Evolutionary conservation across 2,113 vertebrate genomes (phyloP).

Genomic region (Nibea coibor): DNA sequence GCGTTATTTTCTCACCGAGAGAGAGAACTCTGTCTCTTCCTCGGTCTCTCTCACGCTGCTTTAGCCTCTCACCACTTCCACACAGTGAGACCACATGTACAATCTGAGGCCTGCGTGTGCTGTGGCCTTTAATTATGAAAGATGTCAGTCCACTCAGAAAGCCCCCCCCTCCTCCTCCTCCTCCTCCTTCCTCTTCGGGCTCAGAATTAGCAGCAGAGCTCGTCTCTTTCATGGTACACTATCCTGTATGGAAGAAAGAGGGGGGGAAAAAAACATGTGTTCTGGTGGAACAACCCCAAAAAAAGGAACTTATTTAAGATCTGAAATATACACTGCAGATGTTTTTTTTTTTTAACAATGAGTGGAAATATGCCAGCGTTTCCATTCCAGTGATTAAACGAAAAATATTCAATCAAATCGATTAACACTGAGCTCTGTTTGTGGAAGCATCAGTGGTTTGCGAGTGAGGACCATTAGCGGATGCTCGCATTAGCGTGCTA

Average conservation of each 20-base stretch:
- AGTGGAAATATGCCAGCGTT: slow-evolving; percentile 11
- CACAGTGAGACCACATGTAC: slow-evolving; percentile 67
- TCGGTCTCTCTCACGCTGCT: slow-evolving; percentile 18
- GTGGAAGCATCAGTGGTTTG: slow-evolving; percentile 29
- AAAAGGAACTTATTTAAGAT: slow-evolving; percentile 39
- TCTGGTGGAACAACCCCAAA: slow-evolving; percentile 32
- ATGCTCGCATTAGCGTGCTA: slow-evolving; percentile 7
- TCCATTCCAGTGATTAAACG: slow-evolving; percentile 17
- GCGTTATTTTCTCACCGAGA: not conserved
- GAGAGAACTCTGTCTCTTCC: slow-evolving; percentile 20
- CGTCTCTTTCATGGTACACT: slow-evolving; percentile 53
- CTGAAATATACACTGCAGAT: slow-evolving; percentile 34
- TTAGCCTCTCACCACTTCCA: slow-evolving; percentile 45
- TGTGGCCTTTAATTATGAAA: slow-evolving; percentile 75
- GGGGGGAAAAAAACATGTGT: slow-evolving; percentile 33
- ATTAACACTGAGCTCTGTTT: slow-evolving; percentile 44
- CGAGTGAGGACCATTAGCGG: not conserved
- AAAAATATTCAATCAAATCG: slow-evolving; percentile 14
- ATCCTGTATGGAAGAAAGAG: slow-evolving; percentile 7
- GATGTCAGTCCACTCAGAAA: slow-evolving; percentile 59
- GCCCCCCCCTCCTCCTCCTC: slow-evolving; percentile 3
- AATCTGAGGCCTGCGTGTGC: slow-evolving; percentile 54
- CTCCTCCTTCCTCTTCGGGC: slow-evolving; percentile 42
- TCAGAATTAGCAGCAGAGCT: slow-evolving; percentile 63
- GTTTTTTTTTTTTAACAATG: slow-evolving; percentile 29